These are phyloP conservation scores for Danio aesculapii DNA, from an alignment of 2,797 vertebrate species.

Conservation along the genomic window DNA sequence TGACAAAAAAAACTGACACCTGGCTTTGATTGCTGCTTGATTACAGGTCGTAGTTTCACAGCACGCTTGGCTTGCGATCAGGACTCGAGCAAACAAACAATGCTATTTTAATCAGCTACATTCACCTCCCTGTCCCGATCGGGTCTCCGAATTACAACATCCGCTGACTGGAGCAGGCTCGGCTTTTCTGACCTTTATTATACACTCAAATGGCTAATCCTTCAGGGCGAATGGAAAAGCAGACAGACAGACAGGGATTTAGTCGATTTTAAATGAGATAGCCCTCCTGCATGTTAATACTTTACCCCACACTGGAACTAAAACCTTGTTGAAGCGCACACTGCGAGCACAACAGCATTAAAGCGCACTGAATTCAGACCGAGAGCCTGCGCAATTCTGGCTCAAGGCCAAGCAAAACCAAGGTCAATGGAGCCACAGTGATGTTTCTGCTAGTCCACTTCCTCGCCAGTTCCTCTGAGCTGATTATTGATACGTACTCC, in stretches of 20 bases:
- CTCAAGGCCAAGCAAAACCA: conserved; percentile 55
- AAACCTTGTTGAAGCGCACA: conserved; percentile 59
- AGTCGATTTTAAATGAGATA: conserved; percentile 69
- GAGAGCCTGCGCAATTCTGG: conserved; percentile 53
- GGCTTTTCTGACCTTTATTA: conserved; percentile 67
- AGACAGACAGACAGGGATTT: conserved; percentile 66
- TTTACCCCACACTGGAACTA: conserved; percentile 60
- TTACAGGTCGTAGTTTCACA: conserved; percentile 55
- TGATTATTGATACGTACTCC: not conserved
- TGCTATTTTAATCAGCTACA: conserved; percentile 61
- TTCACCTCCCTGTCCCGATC: conserved; percentile 46
- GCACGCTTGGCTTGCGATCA: conserved; percentile 49
- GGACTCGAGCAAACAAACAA: conserved; percentile 54
- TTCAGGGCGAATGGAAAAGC: conserved; percentile 63
- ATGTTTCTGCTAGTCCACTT: conserved; percentile 47
- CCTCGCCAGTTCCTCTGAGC: conserved; percentile 56
- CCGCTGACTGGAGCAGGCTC: conserved; percentile 47
- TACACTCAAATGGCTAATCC: conserved; percentile 71
- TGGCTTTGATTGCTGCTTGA: conserved; percentile 56
- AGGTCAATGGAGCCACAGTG: conserved; percentile 58
- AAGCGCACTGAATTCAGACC: conserved; percentile 47
- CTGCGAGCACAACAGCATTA: conserved; percentile 59
- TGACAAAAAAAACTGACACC: conserved; percentile 43
- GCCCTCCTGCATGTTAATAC: conserved; percentile 62
- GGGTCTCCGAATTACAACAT: conserved; percentile 55